Base-by-base conservation (phyloP, 2,113 vertebrate genomes). In the Oncorhynchus tshawytscha region DNA sequence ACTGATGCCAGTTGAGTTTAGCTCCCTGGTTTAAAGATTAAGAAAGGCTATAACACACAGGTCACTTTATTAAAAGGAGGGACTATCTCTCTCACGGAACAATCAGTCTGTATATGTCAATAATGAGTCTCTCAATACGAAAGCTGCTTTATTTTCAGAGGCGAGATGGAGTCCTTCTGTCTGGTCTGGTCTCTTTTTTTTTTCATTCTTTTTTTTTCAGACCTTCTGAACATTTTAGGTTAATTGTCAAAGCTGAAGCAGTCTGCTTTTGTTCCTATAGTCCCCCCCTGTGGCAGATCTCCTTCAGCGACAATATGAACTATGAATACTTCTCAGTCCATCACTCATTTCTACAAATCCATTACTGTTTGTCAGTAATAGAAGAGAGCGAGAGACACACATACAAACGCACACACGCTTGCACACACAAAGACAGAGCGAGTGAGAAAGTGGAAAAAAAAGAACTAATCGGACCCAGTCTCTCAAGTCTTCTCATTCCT, bases 391-490 rank as follows among this genome's bases (percentile, higher is more conserved):
- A 67, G 67, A 67, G 9, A 45, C 9, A 31, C 29, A 31, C 5
- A 49, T 16, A 70, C 39, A 45, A 2, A 9, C 39, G 2, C 39
- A 39, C 31, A 34, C 15, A 71, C 12, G 54, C 3, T n/a, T 8
- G 20, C 34, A 22, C 6, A 22, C 12, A 54, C 25, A 51, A 48
- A 25, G 48, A 27, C n/a, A 25, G 15, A 71, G 49, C 1, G 12
- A 48, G 39, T 18, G 68, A 48, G 81, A 80, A 48, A 66, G 51
- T 34, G 2, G 8, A 77, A 81, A 49, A 64, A 49, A 48, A 71
- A 73, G 69, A 74, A 74, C 77, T 72, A 81, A 80, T 86, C 73
- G 89, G 88, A 91, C 89, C 89, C 83, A 88, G 79, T 92, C 89
- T 85, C 85, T 90, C 85, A 80, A 81, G 83, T 90, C 81, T 80